A percentile compares a stretch with the other conserved stretches of the same genome.
Conservation (phyloP, 2,888 invertebrate species). For the Amorpha juglandis region DNA sequence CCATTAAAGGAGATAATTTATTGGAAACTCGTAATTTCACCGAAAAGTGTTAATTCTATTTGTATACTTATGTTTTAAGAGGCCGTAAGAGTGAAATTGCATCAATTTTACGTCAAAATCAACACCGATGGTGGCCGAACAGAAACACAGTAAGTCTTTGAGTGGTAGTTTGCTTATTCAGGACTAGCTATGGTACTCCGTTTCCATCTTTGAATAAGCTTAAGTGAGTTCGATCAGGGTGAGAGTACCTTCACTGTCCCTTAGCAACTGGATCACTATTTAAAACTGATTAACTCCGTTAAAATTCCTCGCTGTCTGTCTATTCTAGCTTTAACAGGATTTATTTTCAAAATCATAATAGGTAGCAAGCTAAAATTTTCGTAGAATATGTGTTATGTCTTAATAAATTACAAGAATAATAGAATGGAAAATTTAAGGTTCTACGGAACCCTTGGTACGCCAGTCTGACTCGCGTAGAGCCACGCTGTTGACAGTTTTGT, state of each 20-base stretch:
- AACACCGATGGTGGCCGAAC: background rate
- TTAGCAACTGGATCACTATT: background rate
- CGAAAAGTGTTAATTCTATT: constrained; percentile 13
- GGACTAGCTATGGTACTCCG: background rate
- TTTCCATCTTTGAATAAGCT: background rate
- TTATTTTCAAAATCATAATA: too few relatives aligned
- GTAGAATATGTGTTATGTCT: too few relatives aligned
- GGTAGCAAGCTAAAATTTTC: too few relatives aligned
- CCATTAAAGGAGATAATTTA: constrained; percentile 37
- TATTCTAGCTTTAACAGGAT: too few relatives aligned
- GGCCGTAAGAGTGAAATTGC: constrained; percentile 5
- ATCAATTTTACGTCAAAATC: constrained; percentile 11
- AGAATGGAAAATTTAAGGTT: too few relatives aligned
- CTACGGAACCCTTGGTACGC: too few relatives aligned
- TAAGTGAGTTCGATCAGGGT: background rate
- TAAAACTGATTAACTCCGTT: too few relatives aligned
- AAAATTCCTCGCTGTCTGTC: too few relatives aligned
- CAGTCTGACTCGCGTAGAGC: too few relatives aligned
- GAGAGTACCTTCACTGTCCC: background rate
- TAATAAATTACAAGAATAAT: too few relatives aligned
- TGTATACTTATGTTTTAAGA: constrained; percentile 5
- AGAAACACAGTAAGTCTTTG: constrained; percentile 1
- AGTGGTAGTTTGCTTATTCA: constrained; percentile 9
- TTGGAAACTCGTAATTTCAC: constrained; percentile 16
- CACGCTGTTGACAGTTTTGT: too few relatives aligned